phyloP scores from a whole-genome alignment of 1,140 invertebrate species.

The Vollenhovia emeryi region DNA sequence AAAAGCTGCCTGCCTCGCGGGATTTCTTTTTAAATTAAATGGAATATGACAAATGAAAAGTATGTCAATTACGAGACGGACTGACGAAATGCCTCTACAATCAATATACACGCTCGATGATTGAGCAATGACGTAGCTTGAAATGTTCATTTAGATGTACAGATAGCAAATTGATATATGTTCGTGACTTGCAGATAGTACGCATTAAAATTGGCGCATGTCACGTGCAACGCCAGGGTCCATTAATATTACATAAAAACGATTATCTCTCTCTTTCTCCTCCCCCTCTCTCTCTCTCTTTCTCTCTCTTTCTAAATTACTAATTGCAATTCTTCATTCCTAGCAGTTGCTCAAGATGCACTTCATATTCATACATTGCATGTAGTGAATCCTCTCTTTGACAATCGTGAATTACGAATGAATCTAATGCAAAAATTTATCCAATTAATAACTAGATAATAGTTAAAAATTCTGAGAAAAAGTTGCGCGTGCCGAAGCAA shows the following conservation, averaged over 20 bases:
- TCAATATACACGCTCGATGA: constrained; percentile 28
- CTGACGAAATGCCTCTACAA: constrained; percentile 16
- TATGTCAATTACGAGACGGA: constrained; percentile 10
- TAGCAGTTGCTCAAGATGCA: neutral
- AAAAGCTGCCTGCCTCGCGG: neutral
- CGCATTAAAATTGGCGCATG: constrained; percentile 43
- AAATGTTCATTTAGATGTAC: constrained; percentile 54
- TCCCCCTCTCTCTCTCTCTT: neutral
- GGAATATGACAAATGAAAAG: constrained; percentile 1
- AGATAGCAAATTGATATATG: constrained; percentile 49
- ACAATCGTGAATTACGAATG: neutral
- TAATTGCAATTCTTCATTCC: constrained; percentile 15
- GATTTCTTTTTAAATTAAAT: neutral
- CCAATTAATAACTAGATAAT: neutral
- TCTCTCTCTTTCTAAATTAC: neutral
- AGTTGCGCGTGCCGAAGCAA: neutral
- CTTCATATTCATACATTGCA: neutral
- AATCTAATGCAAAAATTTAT: neutral
- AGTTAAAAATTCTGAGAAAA: constrained; percentile 24
- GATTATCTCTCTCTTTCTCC: neutral
- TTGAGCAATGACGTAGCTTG: constrained; percentile 48
- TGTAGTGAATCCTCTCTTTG: neutral
- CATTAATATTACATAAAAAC: constrained; percentile 35
- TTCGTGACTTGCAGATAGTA: constrained; percentile 41
- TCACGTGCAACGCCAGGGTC: neutral